Evolutionary conservation across 1,140 invertebrate genomes (phyloP), one percentile per base, ranked within the genome.

Genomic region (Drosophila biarmipes): DNA sequence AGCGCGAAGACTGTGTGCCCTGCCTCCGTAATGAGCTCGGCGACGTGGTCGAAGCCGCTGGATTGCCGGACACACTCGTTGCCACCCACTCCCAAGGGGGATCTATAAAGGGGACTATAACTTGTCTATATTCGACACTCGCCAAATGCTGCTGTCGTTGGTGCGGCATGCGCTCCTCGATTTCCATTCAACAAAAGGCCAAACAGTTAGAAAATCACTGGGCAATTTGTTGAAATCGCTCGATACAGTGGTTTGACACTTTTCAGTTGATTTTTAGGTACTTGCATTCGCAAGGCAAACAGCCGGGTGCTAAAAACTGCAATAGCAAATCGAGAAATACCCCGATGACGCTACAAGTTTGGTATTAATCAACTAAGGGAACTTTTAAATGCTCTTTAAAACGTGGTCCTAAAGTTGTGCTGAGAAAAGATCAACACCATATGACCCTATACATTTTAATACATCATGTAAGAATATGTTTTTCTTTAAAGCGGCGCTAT

Each of bases 1-100:
- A 45, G 73, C 57, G 38, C 43, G 63, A 57, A 79, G 61, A 76
- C 78, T 68, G 80, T 87, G 82, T 87, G 82, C 74, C 71, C 57
- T 87, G 82, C 66, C 71, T 86, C 46, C 45, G 58, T 87, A 86
- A 86, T 86, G 82, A 86, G 82, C 48, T 38, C 31, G 29, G 46
- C 38, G 72, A 52, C 73, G 73, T 76, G 72, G 73, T 58, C 61
- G 38, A 38, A 64, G 58, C 58, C 61, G 55, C 37, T 55, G 51
- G 51, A 75, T 75, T 75, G 72, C 72, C 72, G 71, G 71, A 75
- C 72, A 74, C 72, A 75, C 59, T 55, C 52, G 37, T 34, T 15
- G 51, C 46, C 71, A 63, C 42, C 51, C 71, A 49, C 57, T 73
- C 69, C 56, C 45, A 8, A 51, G 48, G 63, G 45, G 45, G 24